These are phyloP conservation scores for Gibbula magus DNA, from an alignment of 2,888 invertebrate species.

Conservation along the genomic window DNA sequence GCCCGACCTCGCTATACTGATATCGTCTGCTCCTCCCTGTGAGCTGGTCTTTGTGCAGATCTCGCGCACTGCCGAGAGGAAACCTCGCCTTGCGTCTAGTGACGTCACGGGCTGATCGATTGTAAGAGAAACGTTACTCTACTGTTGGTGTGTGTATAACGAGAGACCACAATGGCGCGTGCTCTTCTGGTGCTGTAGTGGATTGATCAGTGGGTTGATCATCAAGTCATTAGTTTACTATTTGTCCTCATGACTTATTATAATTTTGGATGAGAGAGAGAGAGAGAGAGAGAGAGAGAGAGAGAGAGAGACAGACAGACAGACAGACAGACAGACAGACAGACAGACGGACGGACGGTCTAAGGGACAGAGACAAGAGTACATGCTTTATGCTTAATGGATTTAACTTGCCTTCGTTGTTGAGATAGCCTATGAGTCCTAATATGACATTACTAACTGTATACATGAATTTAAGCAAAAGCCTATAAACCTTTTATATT, in stretches of 20 bases:
- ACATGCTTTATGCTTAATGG: too few relatives aligned
- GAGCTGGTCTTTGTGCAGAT: background rate
- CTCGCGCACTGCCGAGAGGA: background rate
- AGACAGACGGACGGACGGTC: slow-evolving; percentile 28
- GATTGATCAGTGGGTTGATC: too few relatives aligned
- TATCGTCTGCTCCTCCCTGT: background rate
- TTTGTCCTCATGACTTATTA: background rate
- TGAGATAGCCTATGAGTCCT: too few relatives aligned
- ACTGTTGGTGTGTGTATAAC: too few relatives aligned
- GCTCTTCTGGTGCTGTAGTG: too few relatives aligned
- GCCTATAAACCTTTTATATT: too few relatives aligned
- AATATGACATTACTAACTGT: too few relatives aligned
- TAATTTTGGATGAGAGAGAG: too few relatives aligned
- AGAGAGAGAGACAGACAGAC: slow-evolving; percentile 33
- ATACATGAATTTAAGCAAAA: too few relatives aligned
- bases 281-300: slow-evolving; percentile 29
- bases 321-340: slow-evolving; percentile 29
- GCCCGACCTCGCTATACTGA: slow-evolving; percentile 1
- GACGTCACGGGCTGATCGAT: background rate
- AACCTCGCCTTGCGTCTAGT: background rate
- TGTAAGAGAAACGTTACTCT: background rate
- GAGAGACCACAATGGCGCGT: too few relatives aligned
- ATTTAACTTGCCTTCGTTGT: too few relatives aligned
- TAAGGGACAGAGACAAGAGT: too few relatives aligned
- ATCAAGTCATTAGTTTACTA: background rate